Conservation (phyloP, 2,888 invertebrate species). For the Xestia c-nigrum region DNA sequence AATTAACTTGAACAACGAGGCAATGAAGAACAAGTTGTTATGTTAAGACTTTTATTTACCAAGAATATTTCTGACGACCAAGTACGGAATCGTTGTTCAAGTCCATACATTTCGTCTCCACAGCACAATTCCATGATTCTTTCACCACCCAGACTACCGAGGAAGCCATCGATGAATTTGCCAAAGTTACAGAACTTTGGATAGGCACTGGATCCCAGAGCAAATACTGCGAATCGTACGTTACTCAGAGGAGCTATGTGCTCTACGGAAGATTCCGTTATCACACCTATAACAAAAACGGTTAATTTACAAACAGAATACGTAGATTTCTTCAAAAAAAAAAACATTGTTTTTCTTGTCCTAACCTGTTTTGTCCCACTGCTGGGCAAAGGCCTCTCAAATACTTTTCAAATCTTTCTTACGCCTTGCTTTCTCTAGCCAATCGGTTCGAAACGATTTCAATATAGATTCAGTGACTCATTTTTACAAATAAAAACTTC, state of each 20-base stretch:
- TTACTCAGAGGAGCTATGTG: conserved; percentile 97
- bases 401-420: background rate
- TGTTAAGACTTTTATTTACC: conserved; percentile 86
- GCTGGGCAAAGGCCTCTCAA: background rate
- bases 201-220: conserved; percentile 98
- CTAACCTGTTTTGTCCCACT: background rate
- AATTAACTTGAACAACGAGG: too few species aligned
- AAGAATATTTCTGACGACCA: conserved; percentile 97
- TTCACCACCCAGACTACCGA: conserved; percentile 97
- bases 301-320: background rate
- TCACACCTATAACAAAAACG: conserved; percentile 89
- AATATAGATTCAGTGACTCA: background rate
- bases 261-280: conserved; percentile 93
- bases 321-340: background rate
- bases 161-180: conserved; percentile 96
- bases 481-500: background rate
- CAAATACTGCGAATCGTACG: conserved; percentile 98
- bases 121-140: conserved; percentile 94
- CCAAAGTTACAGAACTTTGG: conserved; percentile 99
- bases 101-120: conserved; percentile 98
- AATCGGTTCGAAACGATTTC: background rate
- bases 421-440: background rate
- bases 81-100: conserved; percentile 97
- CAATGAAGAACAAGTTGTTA: background rate
- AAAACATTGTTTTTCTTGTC: background rate